Base-by-base conservation (phyloP, 2,113 vertebrate species). In the Tautogolabrus adspersus region DNA sequence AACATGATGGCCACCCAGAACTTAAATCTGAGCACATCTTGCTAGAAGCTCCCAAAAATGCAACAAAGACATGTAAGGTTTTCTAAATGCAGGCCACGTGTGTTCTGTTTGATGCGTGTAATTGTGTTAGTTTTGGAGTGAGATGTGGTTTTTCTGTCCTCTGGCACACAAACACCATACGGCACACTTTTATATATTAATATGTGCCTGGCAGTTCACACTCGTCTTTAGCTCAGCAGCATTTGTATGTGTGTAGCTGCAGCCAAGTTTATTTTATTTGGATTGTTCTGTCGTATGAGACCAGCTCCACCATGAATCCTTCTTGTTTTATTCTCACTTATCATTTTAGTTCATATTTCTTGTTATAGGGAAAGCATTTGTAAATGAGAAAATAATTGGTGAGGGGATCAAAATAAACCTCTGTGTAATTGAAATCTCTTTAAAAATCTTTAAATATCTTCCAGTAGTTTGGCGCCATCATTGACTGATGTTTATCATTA, bases 51-150 rank as follows among this genome's bases (percentile, higher is more conserved):
- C 11, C 66, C 34, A 76, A 79, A 5, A 68, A 74, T 40, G 22
- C 61, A 79, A 26, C 40, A 60, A 26, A 57, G 54, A 57, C 65
- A 55, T 65, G 54, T 15, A 12, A 75, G 19, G 66, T 23, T 60
- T 56, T 61, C 49, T 78, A 61, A 85, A 75, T 58, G 66, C 22
- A 42, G 66, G 54, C 40, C 69, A 38, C 21, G 62, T 79, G 79
- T 81, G 55, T 15, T 82, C 0, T 72, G 19, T 83, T 76, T 67
- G 66, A 85, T 72, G 56, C 37, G 23, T 68, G 55, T 3, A 79
- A 26, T 79, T 61, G 15, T 88, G 84, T 92, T 86, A 63, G 52
- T 72, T 82, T 88, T 91, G 84, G 84, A 89, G 16, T 16, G 13
- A 44, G 30, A 46, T n/a, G 38, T 64, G 66, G 40, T 59, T 91